Conservation (phyloP, 2,113 vertebrate genomes). For the Puma concolor region DNA sequence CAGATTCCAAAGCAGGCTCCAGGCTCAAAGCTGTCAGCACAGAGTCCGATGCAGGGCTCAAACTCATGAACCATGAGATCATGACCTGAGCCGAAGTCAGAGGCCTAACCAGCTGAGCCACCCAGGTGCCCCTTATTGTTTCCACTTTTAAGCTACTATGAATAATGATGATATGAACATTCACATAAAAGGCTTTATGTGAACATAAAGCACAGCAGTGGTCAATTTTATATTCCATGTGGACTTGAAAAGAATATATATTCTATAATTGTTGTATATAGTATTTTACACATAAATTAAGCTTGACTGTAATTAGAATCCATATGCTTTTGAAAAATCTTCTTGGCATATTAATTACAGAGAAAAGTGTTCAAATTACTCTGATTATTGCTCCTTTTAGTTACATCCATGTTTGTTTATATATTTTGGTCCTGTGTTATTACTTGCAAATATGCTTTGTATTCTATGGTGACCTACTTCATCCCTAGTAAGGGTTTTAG, state of each 20-base stretch:
- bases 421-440: background rate
- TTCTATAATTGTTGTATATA: background rate
- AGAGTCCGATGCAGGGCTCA: fast-evolving
- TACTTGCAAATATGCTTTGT: background rate
- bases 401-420: background rate
- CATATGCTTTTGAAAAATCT: background rate
- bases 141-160: background rate
- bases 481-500: background rate
- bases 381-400: background rate
- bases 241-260: background rate
- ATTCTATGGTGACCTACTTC: background rate
- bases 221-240: background rate
- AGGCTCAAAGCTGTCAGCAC: no score
- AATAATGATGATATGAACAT: background rate
- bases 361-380: background rate
- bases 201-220: background rate
- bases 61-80: no score
- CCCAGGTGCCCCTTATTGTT: no score
- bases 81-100: no score
- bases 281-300: background rate
- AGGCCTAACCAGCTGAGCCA: no score
- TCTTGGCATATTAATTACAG: background rate
- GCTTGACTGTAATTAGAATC: background rate
- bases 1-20: no score
- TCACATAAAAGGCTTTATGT: background rate